Evolutionary conservation across 2,113 vertebrate genomes (phyloP).

Genomic region (Pelobates fuscus): DNA sequence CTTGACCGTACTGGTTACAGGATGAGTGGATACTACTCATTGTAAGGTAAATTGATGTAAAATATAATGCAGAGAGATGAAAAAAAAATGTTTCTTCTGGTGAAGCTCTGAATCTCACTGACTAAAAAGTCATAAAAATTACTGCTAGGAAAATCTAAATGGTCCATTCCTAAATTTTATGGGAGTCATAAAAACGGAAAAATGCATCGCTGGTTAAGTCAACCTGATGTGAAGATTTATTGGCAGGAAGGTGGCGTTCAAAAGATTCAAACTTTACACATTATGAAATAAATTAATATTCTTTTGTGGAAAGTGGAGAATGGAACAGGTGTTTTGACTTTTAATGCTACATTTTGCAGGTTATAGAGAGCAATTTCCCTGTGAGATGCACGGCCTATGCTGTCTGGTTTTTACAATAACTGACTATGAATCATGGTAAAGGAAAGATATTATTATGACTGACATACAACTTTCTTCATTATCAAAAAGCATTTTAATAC

Average conservation of each 20-base stretch:
- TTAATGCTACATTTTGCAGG: background rate
- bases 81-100: constrained; percentile 58
- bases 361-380: background rate
- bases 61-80: constrained; percentile 58
- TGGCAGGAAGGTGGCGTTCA: constrained; percentile 58
- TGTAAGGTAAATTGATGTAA: constrained; percentile 72
- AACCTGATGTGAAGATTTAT: constrained; percentile 64
- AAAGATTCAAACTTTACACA: constrained; percentile 64
- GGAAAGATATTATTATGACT: too few relatives aligned
- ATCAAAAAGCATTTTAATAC: too few relatives aligned
- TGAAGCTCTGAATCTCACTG: constrained; percentile 56
- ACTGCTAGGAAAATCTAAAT: constrained; percentile 67
- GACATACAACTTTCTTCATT: too few relatives aligned
- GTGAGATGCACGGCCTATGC: background rate
- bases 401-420: background rate
- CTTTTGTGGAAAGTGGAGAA: constrained; percentile 57
- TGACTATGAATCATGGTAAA: background rate
- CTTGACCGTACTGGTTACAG: constrained; percentile 35
- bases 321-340: constrained; percentile 13
- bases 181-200: constrained; percentile 60
- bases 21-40: constrained; percentile 56
- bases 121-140: constrained; percentile 69
- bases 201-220: constrained; percentile 64
- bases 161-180: constrained; percentile 65
- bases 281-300: constrained; percentile 60